Conservation (phyloP, 2,797 vertebrate genomes). For the Fundulus diaphanus region DNA sequence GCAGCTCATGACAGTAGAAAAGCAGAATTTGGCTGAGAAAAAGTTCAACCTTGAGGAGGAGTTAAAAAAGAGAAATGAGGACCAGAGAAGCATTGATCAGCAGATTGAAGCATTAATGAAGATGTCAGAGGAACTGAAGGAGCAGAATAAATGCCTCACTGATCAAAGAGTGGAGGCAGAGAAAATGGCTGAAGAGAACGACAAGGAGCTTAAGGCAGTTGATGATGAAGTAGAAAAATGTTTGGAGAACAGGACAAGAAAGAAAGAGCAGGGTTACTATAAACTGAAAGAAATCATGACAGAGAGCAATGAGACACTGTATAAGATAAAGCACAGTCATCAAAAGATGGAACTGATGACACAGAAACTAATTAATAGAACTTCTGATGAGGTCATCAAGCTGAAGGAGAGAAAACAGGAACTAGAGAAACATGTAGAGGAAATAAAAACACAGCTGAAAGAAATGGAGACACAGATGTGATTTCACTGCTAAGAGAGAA, state of each 20-base stretch:
- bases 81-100: not conserved
- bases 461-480: not conserved
- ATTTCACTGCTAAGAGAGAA: too few relatives aligned
- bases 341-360: accelerated
- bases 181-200: not conserved
- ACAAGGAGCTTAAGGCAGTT: not conserved
- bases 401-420: not conserved
- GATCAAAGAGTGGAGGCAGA: not conserved
- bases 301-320: accelerated
- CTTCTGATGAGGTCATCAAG: not conserved
- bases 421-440: not conserved
- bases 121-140: not conserved
- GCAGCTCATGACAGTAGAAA: too few relatives aligned
- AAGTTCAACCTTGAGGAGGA: not conserved
- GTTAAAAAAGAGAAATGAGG: accelerated
- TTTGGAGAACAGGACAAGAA: not conserved
- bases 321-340: not conserved
- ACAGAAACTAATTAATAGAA: accelerated
- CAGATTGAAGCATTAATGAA: not conserved
- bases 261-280: not conserved
- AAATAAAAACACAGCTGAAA: not conserved
- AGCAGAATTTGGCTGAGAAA: accelerated
- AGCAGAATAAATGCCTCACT: not conserved
- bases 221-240: not conserved
- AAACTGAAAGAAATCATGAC: accelerated